Base-by-base conservation (phyloP, 2,888 invertebrate genomes). In the Dryobotodes eremita region DNA sequence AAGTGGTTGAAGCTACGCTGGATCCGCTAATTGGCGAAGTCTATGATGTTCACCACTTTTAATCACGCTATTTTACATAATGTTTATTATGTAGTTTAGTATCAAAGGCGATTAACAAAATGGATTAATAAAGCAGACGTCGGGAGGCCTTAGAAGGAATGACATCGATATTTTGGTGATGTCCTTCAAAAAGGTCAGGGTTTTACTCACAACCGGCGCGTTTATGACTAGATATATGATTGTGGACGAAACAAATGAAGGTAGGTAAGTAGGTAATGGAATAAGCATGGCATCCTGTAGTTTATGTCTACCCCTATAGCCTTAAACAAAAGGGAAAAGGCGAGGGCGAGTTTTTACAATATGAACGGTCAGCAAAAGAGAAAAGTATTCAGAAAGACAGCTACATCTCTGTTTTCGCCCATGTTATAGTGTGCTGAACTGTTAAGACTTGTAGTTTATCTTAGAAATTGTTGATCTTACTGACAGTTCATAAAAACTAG, bases 91-190 rank as follows among this genome's bases (percentile, higher is more conserved):
- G 7, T 64, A 50, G 71, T 53, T 36, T 17, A n/a, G 23, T 79
- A 42, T 2, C 48, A 71, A 75, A 79, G 64, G 75, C 57, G 31
- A 64, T 82, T 79, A 75, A 57, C 55, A 65, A 75, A 82, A 82
- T 57, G 57, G 75, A 79, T 75, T 79, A 81, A 50, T 50, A 50
- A 57, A 15, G 23, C 64, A 82, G 75, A 79, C 79, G 31, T n/a
- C 20, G 64, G 13, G 79, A 79, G 82, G 79, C 82, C 79, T 23
- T 79, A 64, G 3, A 79, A 48, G n/a, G 42, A 71, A 70, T 59
- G 42, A 13, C 8, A 48, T 71, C 57, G 42, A 71, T 71, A 71
- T 77, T 66, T 80, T 59, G 36, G 20, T 17, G 4, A n/a, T 31
- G 31, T 20, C 64, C 82, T 82, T 79, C 31, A 23, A 42, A 55